phyloP scores from a whole-genome alignment of 1,140 invertebrate species.

The Bombus picipes region DNA sequence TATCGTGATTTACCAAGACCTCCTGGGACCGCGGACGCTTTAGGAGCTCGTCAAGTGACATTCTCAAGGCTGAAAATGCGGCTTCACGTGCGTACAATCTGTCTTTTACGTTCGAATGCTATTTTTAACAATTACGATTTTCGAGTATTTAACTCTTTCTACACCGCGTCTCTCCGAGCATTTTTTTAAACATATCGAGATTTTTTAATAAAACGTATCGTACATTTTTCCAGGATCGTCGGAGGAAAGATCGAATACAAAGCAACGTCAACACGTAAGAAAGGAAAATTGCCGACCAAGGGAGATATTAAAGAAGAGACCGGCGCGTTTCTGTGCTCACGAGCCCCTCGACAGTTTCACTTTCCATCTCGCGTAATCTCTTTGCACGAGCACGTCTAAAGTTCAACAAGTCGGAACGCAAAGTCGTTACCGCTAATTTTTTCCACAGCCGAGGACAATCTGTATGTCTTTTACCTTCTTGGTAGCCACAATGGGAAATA shows the following conservation, averaged over 20 bases:
- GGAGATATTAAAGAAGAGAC: slow-evolving; percentile 27
- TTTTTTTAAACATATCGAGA: not conserved
- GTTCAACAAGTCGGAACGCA: slow-evolving; percentile 53
- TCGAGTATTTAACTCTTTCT: not conserved
- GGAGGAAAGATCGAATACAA: not conserved
- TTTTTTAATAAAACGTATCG: too few relatives aligned
- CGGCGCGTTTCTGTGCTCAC: slow-evolving; percentile 10
- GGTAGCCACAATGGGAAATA: not conserved
- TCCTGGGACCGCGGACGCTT: slow-evolving; percentile 36
- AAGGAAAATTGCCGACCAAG: slow-evolving; percentile 21
- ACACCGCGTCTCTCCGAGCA: not conserved
- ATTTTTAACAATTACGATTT: not conserved
- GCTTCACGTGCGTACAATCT: not conserved
- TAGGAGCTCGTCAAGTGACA: slow-evolving; percentile 41
- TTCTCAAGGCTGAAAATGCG: slow-evolving; percentile 9
- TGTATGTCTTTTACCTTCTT: not conserved
- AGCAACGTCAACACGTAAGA: not conserved
- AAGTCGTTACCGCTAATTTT: slow-evolving; percentile 37
- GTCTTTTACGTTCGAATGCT: not conserved
- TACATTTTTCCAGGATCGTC: not conserved
- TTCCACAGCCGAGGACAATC: slow-evolving; percentile 2
- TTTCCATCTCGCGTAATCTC: slow-evolving; percentile 48
- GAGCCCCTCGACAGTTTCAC: slow-evolving; percentile 46
- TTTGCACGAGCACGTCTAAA: slow-evolving; percentile 28
- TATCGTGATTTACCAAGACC: slow-evolving; percentile 67